phyloP scores from a whole-genome alignment of 2,888 invertebrate genomes.

The Rhaphigaster nebulosa region DNA sequence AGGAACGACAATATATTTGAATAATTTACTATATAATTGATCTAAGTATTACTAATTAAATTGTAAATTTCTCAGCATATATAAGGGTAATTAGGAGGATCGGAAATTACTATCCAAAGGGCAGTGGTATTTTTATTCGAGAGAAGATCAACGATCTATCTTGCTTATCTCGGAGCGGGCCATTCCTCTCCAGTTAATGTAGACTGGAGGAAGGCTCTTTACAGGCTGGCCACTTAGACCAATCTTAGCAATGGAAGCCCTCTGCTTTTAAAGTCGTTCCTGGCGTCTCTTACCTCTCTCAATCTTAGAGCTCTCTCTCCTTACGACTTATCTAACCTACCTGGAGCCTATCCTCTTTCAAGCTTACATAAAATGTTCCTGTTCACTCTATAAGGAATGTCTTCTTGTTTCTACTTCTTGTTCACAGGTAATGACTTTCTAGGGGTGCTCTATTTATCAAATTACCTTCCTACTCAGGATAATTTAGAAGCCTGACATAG shows the following conservation, averaged over 20 bases:
- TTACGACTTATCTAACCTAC: background rate
- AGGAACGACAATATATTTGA: too few relatives aligned
- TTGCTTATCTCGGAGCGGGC: background rate
- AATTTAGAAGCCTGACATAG: background rate
- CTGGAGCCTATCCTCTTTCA: background rate
- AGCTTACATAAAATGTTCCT: background rate
- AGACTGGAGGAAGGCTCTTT: background rate
- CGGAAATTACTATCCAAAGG: background rate
- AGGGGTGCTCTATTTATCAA: background rate
- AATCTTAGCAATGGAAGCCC: slow-evolving; percentile 12
- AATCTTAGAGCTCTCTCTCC: background rate
- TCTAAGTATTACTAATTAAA: too few relatives aligned
- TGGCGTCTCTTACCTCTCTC: slow-evolving; percentile 26
- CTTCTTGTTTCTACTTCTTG: background rate
- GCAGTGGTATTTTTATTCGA: background rate
- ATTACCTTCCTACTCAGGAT: background rate
- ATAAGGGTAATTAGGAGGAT: background rate
- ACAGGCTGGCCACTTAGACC: background rate
- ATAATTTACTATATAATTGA: too few relatives aligned
- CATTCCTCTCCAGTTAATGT: slow-evolving; percentile 19
- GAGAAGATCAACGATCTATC: background rate
- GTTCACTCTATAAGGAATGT: background rate
- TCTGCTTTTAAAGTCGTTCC: background rate
- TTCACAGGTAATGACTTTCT: background rate
- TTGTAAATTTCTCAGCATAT: background rate